Percentiles rank a stretch among this genome's conserved stretches.
These are phyloP conservation scores for Stenurella melanura DNA, from an alignment of 2,888 invertebrate genomes.

Conservation along the genomic window DNA sequence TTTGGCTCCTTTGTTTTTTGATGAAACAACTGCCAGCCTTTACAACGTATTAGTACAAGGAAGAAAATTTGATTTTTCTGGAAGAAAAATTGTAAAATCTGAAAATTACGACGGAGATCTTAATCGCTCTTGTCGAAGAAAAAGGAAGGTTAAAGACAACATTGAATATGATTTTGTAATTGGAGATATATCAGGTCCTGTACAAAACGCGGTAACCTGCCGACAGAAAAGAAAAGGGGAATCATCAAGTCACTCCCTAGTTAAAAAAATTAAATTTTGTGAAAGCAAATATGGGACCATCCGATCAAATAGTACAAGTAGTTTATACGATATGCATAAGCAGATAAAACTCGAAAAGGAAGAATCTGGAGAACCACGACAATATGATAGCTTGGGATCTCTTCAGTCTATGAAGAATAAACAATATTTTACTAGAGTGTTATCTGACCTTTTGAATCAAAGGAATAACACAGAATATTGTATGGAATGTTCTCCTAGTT, in stretches of 20 bases:
- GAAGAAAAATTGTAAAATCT: conserved; percentile 46
- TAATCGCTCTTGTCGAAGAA: conserved; percentile 15
- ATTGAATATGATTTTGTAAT: conserved; percentile 11
- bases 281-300: conserved; percentile 46
- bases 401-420: conserved; percentile 43
- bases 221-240: conserved; percentile 44
- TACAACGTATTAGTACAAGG: conserved; percentile 54
- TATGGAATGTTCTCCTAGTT: conserved; percentile 26
- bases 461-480: conserved; percentile 40
- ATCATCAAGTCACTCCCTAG: conserved; percentile 38
- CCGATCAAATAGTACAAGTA: conserved; percentile 42
- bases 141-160: conserved; percentile 38
- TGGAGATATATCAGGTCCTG: conserved; percentile 12
- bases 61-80: conserved; percentile 19
- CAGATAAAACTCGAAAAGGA: conserved; percentile 50
- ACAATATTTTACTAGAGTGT: conserved; percentile 54
- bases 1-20: conserved; percentile 68
- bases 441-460: conserved; percentile 57
- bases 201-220: not conserved
- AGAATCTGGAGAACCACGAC: conserved; percentile 18
- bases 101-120: not conserved
- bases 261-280: conserved; percentile 49
- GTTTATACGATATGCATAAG: conserved; percentile 52
- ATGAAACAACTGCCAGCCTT: conserved; percentile 58
- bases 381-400: conserved; percentile 46